A percentile compares a stretch with the other conserved stretches of the same genome.
These are phyloP conservation scores for Bovichtus diacanthus DNA, from an alignment of 2,797 vertebrate species.

Conservation along the genomic window DNA sequence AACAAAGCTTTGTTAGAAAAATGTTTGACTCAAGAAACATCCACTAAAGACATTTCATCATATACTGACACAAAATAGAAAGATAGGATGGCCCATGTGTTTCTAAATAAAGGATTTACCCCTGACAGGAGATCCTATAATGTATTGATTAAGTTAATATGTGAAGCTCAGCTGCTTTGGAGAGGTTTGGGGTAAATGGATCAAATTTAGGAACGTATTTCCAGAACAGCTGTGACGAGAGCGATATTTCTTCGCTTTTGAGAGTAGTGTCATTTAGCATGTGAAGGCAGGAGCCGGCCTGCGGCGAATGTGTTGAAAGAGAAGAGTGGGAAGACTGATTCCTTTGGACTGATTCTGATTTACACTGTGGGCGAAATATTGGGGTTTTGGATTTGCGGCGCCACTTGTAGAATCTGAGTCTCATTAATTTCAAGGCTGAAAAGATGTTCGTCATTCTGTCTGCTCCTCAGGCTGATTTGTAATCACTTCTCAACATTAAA, in stretches of 20 bases:
- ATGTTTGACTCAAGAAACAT: not conserved
- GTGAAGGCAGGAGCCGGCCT: slow-evolving; percentile 21
- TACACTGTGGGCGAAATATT: not conserved
- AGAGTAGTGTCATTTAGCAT: not conserved
- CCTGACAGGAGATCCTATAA: not conserved
- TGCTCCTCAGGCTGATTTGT: not conserved
- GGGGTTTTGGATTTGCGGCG: not conserved
- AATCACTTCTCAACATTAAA: not conserved
- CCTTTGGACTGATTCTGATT: not conserved
- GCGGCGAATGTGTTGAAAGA: slow-evolving; percentile 9
- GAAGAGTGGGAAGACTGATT: slow-evolving; percentile 15
- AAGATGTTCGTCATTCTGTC: not conserved
- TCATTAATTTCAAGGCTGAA: not conserved
- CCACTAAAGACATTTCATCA: not conserved
- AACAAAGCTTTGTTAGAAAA: not conserved
- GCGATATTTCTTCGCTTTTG: slow-evolving; percentile 9
- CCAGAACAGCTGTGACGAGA: not conserved
- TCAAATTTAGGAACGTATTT: slow-evolving; percentile 9
- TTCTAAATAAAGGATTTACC: not conserved
- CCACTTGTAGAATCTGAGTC: slow-evolving; percentile 7
- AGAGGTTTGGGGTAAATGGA: not conserved
- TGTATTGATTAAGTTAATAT: not conserved
- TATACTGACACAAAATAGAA: not conserved
- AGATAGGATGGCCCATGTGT: not conserved
- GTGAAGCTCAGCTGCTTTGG: not conserved